Evolutionary conservation across 1,140 invertebrate species (phyloP), one percentile per base, ranked within the genome.

Genomic region (Leptinotarsa undecemlineata): DNA sequence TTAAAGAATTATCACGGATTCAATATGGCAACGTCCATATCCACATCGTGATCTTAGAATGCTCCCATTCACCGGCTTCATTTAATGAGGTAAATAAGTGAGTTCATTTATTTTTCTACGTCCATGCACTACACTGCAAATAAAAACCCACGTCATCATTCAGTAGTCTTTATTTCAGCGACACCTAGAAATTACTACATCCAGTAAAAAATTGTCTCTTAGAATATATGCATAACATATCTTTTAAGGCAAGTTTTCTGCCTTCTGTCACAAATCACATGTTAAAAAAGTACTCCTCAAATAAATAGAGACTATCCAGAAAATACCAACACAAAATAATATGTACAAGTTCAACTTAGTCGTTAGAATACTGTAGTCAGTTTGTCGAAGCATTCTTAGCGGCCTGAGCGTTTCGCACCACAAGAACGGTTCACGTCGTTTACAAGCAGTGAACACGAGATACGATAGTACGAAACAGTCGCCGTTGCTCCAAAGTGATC

Each of bases 401-500:
- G 3, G 8, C 14, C 47, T 72, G 2, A 1, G 13, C 68, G 21
- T 76, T 73, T 73, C 73, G 75, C 73, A 73, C 75, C 73, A 76
- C 71, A 42, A 11, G 8, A 8, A 33, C 26, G 5, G 5, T 33
- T 6, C 26, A 33, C 26, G 6, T 33, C 26, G 8, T 42, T 42
- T 11, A 11, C 33, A 11, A 11, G 8, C 33, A 42, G 33, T 42
- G 33, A 42, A 42, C 33, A 42, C 33, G 33, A 33, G 33, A 62
- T 76, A 76, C 74, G 69, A 76, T 73, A 76, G 73, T 76, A 76
- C 74, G 73, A 76, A 76, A 76, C 69, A 69, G n/a, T 76, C 62
- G 42, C n/a, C 26, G 20, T 68, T 61, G 51, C 57, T 74, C 72
- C 42, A 62, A 68, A 75, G 62, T 62, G 15, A 42, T 72, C 21